Conservation (phyloP, 2,888 invertebrate genomes). For the Patella pellucida region DNA sequence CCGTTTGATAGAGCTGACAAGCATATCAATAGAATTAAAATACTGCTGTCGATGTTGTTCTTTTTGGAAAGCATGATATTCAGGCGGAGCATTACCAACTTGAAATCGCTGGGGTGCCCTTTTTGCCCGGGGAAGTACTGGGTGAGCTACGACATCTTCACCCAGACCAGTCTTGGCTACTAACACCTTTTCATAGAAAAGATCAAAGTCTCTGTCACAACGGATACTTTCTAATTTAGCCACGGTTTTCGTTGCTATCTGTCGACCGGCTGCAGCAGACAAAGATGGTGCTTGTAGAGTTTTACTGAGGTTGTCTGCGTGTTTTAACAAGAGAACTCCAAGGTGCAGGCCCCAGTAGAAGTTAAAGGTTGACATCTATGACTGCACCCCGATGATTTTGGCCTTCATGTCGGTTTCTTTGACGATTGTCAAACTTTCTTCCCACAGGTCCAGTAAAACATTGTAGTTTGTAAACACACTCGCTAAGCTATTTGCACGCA, state of each 20-base stretch:
- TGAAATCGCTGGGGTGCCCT: no score
- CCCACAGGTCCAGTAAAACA: constrained; percentile 18
- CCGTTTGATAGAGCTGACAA: no score
- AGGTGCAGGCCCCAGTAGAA: constrained; percentile 16
- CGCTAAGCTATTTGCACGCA: constrained; percentile 18
- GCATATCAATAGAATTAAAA: no score
- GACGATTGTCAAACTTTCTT: background rate
- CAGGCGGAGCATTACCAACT: no score
- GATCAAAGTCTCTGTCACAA: no score
- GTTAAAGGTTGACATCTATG: constrained; percentile 24
- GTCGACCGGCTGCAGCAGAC: constrained; percentile 17
- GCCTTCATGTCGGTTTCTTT: constrained; percentile 24
- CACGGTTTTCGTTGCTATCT: constrained; percentile 17
- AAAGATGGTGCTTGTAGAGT: constrained; percentile 14
- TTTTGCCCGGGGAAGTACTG: no score
- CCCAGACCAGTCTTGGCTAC: no score
- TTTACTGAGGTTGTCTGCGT: constrained; percentile 24
- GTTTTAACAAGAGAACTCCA: constrained; percentile 10
- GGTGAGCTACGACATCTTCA: no score
- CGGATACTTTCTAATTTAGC: constrained; percentile 16
- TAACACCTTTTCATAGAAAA: no score
- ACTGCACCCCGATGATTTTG: constrained; percentile 19
- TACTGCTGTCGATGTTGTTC: no score
- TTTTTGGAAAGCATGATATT: no score
- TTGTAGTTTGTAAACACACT: constrained; percentile 24